Base-by-base conservation (phyloP, 2,113 vertebrate species). In the Delphinus delphis region DNA sequence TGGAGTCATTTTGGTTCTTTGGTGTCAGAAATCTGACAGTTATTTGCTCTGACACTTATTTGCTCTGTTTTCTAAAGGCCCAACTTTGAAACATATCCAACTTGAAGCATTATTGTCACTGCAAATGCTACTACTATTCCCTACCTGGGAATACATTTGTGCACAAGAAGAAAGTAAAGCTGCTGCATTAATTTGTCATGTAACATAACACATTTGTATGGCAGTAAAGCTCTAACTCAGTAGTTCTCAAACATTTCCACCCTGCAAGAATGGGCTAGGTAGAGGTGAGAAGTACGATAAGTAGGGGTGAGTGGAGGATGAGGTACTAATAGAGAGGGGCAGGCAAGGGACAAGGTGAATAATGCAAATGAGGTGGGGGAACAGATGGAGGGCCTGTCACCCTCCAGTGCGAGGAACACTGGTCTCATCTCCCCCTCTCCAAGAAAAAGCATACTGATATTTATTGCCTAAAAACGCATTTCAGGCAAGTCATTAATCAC, bases 301-400 rank as follows among this genome's bases (percentile, higher is more conserved):
- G 93, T 97, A 97, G 84, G 97, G 96, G 97, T 97, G 96, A 97
- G 98, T 98, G 97, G 93, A 97, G 95, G 76, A 97, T 97, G 97
- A 97, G 92, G 96, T 96, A 93, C 98, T 98, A 96, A 96, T 96
- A 97, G 97, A 97, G 83, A 95, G 97, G 97, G 97, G 89, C 96
- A 95, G 97, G 97, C 88, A 97, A 97, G 96, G 97, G 96, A 97
- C 95, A 95, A 96, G 83, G 94, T 97, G 96, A 97, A 97, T 93
- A 96, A 98, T 96, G 88, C 87, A 74, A 97, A 98, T 97, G 97
- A 95, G 58, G 94, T 86, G 83, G 90, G 94, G 91, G 92, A 92
- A 94, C 60, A 92, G 94, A 93, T 70, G 67, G 55, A 83, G 96
- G 94, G 88, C 84, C 90, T 95, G 63, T 73, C 50, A 70, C 74